Evolutionary conservation across 2,797 vertebrate genomes (phyloP).

Genomic region (Otolemur crassicaudatus): DNA sequence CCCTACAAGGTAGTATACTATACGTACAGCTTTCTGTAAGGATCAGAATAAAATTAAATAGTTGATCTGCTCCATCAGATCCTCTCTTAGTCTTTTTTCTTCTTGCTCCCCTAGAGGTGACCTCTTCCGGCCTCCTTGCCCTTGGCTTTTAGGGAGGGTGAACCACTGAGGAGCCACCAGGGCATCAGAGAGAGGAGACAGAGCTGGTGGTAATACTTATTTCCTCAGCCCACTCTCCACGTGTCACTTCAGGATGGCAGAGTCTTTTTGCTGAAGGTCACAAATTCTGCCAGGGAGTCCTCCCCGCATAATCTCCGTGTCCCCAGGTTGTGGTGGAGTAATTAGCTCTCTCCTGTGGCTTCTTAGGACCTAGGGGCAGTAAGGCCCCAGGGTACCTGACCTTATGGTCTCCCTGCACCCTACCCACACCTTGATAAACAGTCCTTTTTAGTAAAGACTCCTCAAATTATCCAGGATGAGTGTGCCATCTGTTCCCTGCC

Average conservation of each 20-base stretch:
- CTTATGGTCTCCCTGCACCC: background rate
- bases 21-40: background rate
- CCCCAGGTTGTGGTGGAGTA: background rate
- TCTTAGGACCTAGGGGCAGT: background rate
- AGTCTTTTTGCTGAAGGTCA: background rate
- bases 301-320: background rate
- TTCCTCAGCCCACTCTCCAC: background rate
- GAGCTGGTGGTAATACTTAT: background rate
- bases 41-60: conserved; percentile 9
- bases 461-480: conserved; percentile 59
- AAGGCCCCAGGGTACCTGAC: background rate
- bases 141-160: background rate
- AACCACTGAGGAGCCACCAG: background rate
- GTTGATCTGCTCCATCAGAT: background rate
- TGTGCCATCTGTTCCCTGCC: conserved; percentile 70
- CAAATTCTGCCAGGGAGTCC: background rate
- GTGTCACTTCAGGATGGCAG: background rate
- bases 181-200: background rate
- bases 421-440: conserved; percentile 46
- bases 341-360: background rate
- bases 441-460: conserved; percentile 44
- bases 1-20: background rate
- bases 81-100: background rate
- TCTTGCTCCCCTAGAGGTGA: background rate
- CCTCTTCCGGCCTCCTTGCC: background rate